A percentile compares a stretch with the other conserved stretches of the same genome.
These are phyloP conservation scores for Phylloscopus collybita DNA, from an alignment of 2,797 vertebrate genomes.

Conservation along the genomic window DNA sequence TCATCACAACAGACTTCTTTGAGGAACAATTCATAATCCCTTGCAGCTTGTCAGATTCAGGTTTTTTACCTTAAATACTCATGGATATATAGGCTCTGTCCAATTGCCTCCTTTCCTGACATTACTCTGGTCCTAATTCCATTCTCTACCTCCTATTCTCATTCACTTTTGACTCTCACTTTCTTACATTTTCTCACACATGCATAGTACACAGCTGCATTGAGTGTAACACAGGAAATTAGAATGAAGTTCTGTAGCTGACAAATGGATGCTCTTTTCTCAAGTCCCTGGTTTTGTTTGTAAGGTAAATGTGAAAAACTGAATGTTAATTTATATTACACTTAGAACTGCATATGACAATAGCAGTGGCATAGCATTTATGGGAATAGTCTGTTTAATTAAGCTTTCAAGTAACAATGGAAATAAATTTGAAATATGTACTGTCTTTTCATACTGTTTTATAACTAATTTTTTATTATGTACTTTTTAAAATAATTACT, in stretches of 20 bases:
- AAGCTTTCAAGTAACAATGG: not conserved
- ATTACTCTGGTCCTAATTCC: not conserved
- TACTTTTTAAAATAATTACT: not conserved
- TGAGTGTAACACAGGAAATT: not conserved
- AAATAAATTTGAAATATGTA: not conserved
- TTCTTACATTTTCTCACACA: not conserved
- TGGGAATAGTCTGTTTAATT: not conserved
- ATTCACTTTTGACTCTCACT: not conserved
- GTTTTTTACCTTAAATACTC: not conserved
- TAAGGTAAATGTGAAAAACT: not conserved
- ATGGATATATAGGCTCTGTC: fast-evolving
- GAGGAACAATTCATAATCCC: not conserved
- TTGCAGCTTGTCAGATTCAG: not conserved
- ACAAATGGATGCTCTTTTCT: not conserved
- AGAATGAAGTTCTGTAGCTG: not conserved
- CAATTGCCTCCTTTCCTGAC: not conserved
- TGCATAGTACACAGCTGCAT: not conserved
- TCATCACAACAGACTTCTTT: not conserved
- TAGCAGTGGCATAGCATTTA: not conserved
- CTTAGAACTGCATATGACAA: not conserved
- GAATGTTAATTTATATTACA: not conserved
- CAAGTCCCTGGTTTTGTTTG: not conserved
- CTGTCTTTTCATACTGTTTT: not conserved
- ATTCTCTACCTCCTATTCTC: not conserved
- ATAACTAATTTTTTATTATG: not conserved